Evolutionary conservation across 1,140 invertebrate genomes (phyloP).

Genomic region (Neodiprion lecontei): DNA sequence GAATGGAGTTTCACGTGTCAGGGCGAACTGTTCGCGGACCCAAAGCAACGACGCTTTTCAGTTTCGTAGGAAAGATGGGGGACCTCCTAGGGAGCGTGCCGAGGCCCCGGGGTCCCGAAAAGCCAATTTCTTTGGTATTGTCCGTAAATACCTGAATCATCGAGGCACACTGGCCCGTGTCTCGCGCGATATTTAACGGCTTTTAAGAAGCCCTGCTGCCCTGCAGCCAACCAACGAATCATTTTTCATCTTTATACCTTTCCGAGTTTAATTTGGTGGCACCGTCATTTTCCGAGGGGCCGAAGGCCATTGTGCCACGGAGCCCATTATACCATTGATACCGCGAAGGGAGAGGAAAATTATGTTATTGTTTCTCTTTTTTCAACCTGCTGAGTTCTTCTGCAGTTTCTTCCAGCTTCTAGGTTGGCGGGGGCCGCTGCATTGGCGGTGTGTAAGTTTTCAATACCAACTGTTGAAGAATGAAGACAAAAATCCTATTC

Average conservation of each 20-base stretch:
- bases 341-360: not conserved
- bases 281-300: constrained; percentile 23
- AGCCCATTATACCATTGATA: not conserved
- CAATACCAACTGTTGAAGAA: not conserved
- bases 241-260: constrained; percentile 48
- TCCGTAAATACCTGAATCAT: constrained; percentile 55
- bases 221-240: constrained; percentile 25
- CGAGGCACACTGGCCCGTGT: constrained; percentile 30
- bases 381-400: no score
- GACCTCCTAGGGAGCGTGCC: constrained; percentile 43
- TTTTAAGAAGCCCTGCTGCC: constrained; percentile 36
- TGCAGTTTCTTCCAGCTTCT: no score
- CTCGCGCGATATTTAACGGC: constrained; percentile 49
- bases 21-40: constrained; percentile 13
- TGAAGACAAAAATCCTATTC: not conserved
- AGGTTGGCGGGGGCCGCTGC: not conserved
- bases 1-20: constrained; percentile 40
- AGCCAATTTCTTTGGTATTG: constrained; percentile 53
- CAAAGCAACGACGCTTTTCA: not conserved
- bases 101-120: constrained; percentile 35
- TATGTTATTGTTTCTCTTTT: not conserved
- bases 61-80: constrained; percentile 8
- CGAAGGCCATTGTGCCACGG: no score
- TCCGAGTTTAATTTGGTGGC: constrained; percentile 43
- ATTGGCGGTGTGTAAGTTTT: not conserved